These are phyloP conservation scores for Scophthalmus maximus DNA, from an alignment of 2,113 vertebrate species.

Conservation along the genomic window DNA sequence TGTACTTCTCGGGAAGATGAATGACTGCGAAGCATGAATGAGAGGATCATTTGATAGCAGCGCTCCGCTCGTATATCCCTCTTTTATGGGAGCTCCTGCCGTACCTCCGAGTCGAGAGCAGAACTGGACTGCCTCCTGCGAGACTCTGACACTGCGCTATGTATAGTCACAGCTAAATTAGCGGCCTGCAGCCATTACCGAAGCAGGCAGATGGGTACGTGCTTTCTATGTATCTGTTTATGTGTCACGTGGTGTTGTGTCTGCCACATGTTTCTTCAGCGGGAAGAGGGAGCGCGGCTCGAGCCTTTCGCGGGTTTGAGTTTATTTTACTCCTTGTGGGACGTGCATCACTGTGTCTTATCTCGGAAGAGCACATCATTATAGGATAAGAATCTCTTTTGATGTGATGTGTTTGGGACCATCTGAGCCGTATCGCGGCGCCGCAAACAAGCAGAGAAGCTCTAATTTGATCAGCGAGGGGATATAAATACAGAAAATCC, in stretches of 20 bases:
- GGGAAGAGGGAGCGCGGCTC: not conserved
- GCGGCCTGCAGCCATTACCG: conserved; percentile 29
- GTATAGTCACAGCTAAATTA: conserved; percentile 63
- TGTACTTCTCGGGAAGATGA: conserved; percentile 67
- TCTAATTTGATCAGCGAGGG: conserved; percentile 72
- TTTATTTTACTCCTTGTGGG: conserved; percentile 22
- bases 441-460: conserved; percentile 58
- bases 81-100: conserved; percentile 51
- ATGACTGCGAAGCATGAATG: conserved; percentile 67
- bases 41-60: conserved; percentile 66
- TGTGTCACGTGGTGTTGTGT: not conserved
- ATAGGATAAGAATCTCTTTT: conserved; percentile 69
- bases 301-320: conserved; percentile 21
- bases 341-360: conserved; percentile 31
- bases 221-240: conserved; percentile 3
- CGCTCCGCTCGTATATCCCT: conserved; percentile 63
- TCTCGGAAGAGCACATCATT: conserved; percentile 66
- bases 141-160: conserved; percentile 56
- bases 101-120: conserved; percentile 50
- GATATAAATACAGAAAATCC: conserved; percentile 71
- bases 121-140: conserved; percentile 66
- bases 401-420: conserved; percentile 63
- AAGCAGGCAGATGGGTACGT: conserved; percentile 21
- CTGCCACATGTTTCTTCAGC: conserved; percentile 23
- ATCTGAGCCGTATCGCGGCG: conserved; percentile 36